Conservation (phyloP, 2,113 vertebrate species). For the Cricetomys ansorgei region DNA sequence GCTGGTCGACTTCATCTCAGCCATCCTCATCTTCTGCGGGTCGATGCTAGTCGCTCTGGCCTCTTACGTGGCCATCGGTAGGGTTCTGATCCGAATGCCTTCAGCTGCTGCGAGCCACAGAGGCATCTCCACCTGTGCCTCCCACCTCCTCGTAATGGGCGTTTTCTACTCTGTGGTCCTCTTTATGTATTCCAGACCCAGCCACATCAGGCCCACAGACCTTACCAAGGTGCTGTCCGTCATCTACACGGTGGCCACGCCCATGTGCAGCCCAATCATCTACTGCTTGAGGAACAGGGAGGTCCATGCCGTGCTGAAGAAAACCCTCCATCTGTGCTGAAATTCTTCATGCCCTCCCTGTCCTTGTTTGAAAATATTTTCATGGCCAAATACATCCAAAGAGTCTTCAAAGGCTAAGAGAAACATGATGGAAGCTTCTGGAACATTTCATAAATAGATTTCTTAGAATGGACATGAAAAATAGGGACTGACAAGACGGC, state of each 20-base stretch:
- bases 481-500: no score
- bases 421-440: neutral
- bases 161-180: constrained; percentile 49
- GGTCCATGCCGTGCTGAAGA: neutral
- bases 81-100: constrained; percentile 16
- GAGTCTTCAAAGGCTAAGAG: neutral
- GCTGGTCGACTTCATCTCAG: constrained; percentile 73
- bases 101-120: neutral
- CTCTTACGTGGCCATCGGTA: constrained; percentile 71
- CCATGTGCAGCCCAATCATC: constrained; percentile 58
- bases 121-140: constrained; percentile 69
- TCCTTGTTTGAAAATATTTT: neutral
- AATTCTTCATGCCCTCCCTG: fast-evolving
- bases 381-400: neutral
- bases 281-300: constrained; percentile 75
- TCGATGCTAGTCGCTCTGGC: constrained; percentile 42
- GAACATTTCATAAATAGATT: neutral
- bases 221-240: constrained; percentile 64
- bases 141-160: constrained; percentile 77
- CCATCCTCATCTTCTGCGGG: constrained; percentile 34
- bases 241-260: constrained; percentile 61
- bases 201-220: neutral
- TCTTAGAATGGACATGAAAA: neutral
- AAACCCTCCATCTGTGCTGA: neutral
- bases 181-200: neutral